These are phyloP conservation scores for Dinoponera quadriceps DNA, from an alignment of 1,140 invertebrate species.

Conservation along the genomic window DNA sequence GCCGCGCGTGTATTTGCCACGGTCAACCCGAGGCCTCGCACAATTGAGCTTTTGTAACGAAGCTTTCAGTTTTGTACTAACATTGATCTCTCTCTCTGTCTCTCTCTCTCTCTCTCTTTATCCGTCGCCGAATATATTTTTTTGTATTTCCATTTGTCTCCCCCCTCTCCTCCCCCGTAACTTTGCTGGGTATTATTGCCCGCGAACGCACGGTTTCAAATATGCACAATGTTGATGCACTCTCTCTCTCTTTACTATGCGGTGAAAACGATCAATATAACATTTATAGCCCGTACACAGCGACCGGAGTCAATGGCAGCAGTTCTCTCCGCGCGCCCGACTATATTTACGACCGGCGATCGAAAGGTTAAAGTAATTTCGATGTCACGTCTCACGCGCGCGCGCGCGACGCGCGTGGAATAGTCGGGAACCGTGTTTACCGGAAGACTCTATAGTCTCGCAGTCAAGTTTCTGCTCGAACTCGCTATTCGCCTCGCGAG, in stretches of 20 bases:
- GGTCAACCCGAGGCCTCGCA: conserved; percentile 45
- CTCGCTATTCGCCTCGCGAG: conserved; percentile 7
- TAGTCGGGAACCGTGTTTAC: conserved; percentile 47
- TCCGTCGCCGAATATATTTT: conserved; percentile 13
- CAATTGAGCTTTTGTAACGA: conserved; percentile 56
- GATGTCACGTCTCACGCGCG: conserved; percentile 47
- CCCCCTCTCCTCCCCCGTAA: too few relatives aligned
- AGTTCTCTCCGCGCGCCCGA: conserved; percentile 30
- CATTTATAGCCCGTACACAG: conserved; percentile 45
- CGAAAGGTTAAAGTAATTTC: conserved; percentile 70
- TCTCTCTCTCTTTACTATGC: neutral
- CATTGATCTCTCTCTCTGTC: too few relatives aligned
- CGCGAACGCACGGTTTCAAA: conserved; percentile 38
- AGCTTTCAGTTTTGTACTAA: conserved; percentile 44
- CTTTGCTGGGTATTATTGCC: conserved; percentile 48
- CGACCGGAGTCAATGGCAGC: conserved; percentile 62
- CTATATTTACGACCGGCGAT: conserved; percentile 53
- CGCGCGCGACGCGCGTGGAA: conserved; percentile 27
- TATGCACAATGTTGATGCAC: conserved; percentile 48
- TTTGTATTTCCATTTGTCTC: conserved; percentile 42
- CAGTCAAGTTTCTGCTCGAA: neutral
- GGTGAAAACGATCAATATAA: conserved; percentile 49
- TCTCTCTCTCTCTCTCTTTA: too few relatives aligned
- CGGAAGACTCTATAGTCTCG: conserved; percentile 45
- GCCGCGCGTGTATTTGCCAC: conserved; percentile 20